phyloP scores from a whole-genome alignment of 2,797 vertebrate genomes.

The Setipinna tenuifilis region DNA sequence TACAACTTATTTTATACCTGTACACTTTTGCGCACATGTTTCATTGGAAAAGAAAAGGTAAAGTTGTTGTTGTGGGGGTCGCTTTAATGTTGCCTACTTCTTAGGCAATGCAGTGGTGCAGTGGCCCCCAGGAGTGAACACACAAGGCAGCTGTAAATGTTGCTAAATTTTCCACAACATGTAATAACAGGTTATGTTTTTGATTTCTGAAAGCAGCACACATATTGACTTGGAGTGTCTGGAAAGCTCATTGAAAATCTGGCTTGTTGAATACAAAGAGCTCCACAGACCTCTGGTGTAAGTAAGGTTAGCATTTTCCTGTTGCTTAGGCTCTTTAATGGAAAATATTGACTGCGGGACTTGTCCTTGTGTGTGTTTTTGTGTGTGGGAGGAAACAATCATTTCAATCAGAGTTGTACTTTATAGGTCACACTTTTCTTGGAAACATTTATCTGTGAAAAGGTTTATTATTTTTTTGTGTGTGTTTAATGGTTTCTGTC shows the following conservation, averaged over 20 bases:
- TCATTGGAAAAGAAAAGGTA: too few relatives aligned
- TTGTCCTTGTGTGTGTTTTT: slow-evolving; percentile 14
- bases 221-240: background rate
- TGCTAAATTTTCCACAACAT: background rate
- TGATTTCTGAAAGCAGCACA: background rate
- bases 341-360: slow-evolving; percentile 5
- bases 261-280: background rate
- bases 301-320: slow-evolving; percentile 2
- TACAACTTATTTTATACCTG: too few relatives aligned
- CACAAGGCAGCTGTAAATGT: background rate
- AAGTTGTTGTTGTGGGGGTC: too few relatives aligned
- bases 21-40: too few relatives aligned
- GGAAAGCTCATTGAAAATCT: background rate
- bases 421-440: background rate
- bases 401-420: background rate
- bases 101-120: too few relatives aligned
- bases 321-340: slow-evolving; percentile 3
- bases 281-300: background rate
- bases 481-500: background rate
- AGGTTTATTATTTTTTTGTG: background rate
- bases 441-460: background rate
- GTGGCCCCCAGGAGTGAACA: too few relatives aligned
- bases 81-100: too few relatives aligned
- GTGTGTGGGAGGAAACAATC: background rate
- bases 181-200: background rate